Evolutionary conservation across 2,113 vertebrate species (phyloP), one percentile per base, ranked within the genome.

Genomic region (Corythoichthys intestinalis): DNA sequence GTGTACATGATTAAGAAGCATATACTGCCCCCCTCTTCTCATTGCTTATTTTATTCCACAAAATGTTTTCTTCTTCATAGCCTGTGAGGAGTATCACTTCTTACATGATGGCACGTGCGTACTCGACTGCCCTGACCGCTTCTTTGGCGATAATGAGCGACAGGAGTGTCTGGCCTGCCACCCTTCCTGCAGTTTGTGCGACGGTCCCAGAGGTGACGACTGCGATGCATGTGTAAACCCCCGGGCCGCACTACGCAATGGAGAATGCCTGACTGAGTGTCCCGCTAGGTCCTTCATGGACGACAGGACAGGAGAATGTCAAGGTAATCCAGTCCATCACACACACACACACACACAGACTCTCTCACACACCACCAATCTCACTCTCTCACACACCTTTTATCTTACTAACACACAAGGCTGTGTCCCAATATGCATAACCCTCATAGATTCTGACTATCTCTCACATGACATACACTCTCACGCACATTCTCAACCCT

Each of bases 141-240:
- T 93, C 85, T 96, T 92, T 0, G 78, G 79, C 8, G 91, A 93
- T 65, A 53, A 63, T 0, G 81, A 71, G 49, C 83, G 38, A 34
- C 53, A 72, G 39, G 76, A 72, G 53, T 98, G 96, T 67, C 64
- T 86, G 66, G 80, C 35, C 4, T 98, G 96, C 83, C 91, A 97
- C 9, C n/a, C 73, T 0, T 70, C 91, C 69, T 98, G 96, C 68
- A 70, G 77, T 41, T 63, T 89, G 46, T 98, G 96, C 65, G 90
- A 79, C 0, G 95, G 96, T 1, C 93, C 92, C 0, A 80, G 86
- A 4, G 15, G 41, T 0, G 71, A 92, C 0, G 92, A 96, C 77
- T 98, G 97, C 10, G 89, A 84, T 28, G 64, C 66, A 50, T 98
- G 97, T 9, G 0, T 17, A 0, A 67, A 78, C 6, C 1, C 44